Evolutionary conservation across 2,113 vertebrate genomes (phyloP), one percentile per base, ranked within the genome.

Genomic region (Indri indri): DNA sequence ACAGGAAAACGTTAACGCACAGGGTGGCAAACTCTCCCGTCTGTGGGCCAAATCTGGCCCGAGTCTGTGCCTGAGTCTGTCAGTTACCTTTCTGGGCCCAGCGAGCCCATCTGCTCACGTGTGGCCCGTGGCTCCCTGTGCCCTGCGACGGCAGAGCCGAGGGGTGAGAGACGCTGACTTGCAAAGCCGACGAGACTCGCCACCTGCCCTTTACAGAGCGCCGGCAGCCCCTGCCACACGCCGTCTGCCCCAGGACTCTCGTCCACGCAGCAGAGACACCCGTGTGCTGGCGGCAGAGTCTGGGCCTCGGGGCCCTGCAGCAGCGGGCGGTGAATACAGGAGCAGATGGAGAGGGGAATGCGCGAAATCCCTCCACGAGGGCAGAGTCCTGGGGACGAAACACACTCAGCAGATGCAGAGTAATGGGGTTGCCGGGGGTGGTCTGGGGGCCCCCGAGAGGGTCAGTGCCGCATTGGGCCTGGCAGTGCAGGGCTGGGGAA

Each of bases 101-200:
- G 37, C 18, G 11, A 3, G 27, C 17, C 22, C 4, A 0, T 2
- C 20, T 7, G 4, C 34, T 3, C 42, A 13, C 8, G 8, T 14
- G 10, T 5, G 3, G 1, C 32, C 37, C 6, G 0, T 0, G 9
- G 80, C 40, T 37, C 6, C 52, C 50, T 47, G 52, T 20, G 6
- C 5, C 1, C 16, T 2, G 0, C 3, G 2, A 0, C 3, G 40
- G 40, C 11, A 11, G 40, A 17, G 47, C 40, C 0, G 22, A 37
- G 83, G 3, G 0, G 23, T 52, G 77, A 16, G 10, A 42, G 52
- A 47, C 0, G 0, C 1, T 3, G 47, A 20, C 66, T 22, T 10
- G n/a, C 32, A 22, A 16, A 73, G 37, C n/a, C n/a, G 4, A 34
- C 11, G 30, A 65, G 23, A 34, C 34, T 63, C 13, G 14, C 45